A percentile compares a stretch with the other conserved stretches of the same genome.
Conservation (phyloP, 2,888 invertebrate genomes). For the Phyto melanocephala region DNA sequence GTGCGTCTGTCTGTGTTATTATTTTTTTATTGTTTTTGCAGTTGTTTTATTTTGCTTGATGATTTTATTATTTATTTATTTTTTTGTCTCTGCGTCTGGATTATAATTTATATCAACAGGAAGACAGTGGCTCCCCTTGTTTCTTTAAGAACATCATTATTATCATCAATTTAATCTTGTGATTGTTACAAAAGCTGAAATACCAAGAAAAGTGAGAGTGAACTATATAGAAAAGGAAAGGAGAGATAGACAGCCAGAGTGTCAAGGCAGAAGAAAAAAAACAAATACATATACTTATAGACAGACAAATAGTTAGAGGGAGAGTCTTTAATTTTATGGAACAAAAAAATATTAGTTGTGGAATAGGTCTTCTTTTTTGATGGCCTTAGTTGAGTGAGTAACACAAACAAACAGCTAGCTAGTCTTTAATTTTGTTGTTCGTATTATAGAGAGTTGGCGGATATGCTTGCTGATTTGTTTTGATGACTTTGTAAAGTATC, state of each 20-base stretch:
- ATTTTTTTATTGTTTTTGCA: conserved; percentile 39
- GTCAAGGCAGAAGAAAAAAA: not conserved
- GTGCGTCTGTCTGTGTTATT: conserved; percentile 19
- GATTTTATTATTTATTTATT: conserved; percentile 40
- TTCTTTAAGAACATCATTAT: conserved; percentile 14
- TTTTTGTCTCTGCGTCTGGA: conserved; percentile 67
- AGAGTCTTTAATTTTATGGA: conserved; percentile 9
- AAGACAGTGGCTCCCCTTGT: conserved; percentile 52
- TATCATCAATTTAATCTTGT: not conserved
- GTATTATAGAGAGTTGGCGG: conserved; percentile 56
- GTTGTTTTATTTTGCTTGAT: conserved; percentile 43
- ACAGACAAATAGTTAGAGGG: conserved; percentile 27
- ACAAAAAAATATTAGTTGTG: conserved; percentile 11
- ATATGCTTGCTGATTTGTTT: conserved; percentile 60
- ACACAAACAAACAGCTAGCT: not conserved
- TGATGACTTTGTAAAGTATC: conserved; percentile 35
- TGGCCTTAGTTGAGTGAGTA: conserved; percentile 36
- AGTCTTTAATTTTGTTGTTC: conserved; percentile 4
- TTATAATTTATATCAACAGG: conserved; percentile 65
- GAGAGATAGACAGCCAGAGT: not conserved
- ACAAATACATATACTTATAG: too few relatives aligned
- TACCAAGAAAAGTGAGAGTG: conserved; percentile 55
- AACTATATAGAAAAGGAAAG: conserved; percentile 5
- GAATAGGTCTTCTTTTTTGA: conserved; percentile 8
- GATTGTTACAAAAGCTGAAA: conserved; percentile 34